Conservation (phyloP, 2,113 vertebrate species). For the Scomber scombrus region DNA sequence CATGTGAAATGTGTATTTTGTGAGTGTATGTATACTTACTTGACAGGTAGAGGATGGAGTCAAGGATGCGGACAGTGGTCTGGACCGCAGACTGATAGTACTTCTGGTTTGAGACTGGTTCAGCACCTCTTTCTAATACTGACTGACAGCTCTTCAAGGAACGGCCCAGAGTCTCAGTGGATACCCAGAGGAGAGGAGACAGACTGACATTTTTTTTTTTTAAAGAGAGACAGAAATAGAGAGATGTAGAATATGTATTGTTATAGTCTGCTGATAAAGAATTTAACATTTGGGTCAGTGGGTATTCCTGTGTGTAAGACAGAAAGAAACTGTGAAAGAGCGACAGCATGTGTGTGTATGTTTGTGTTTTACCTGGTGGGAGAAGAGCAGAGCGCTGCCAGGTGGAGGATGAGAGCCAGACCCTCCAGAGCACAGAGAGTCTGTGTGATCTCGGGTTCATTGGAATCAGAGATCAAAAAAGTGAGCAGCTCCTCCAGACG, state of each 20-base stretch:
- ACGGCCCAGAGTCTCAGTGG: constrained; percentile 68
- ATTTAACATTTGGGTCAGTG: not conserved
- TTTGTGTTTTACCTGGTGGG: constrained; percentile 61
- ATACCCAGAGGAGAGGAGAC: constrained; percentile 64
- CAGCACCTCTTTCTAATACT: constrained; percentile 81
- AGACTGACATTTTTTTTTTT: constrained; percentile 20
- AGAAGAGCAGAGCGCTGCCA: constrained; percentile 88
- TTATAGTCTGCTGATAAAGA: not conserved
- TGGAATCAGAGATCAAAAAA: constrained; percentile 77
- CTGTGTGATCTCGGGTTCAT: constrained; percentile 19
- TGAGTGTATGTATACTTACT: constrained; percentile 76
- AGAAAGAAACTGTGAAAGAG: not conserved
- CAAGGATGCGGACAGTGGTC: constrained; percentile 85
- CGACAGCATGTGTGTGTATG: constrained; percentile 66
- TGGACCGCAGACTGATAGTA: constrained; percentile 60
- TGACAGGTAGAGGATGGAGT: constrained; percentile 91
- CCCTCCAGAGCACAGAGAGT: constrained; percentile 85
- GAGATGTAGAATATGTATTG: not conserved
- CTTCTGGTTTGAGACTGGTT: constrained; percentile 38
- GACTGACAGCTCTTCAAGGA: constrained; percentile 87
- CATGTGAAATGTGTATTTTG: not conserved
- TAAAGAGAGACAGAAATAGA: not conserved
- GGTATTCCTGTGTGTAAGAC: not conserved
- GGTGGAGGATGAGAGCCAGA: constrained; percentile 84
- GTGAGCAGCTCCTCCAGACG: constrained; percentile 86